phyloP scores from a whole-genome alignment of 2,113 vertebrate species.

The Phyllostomus hastatus region DNA sequence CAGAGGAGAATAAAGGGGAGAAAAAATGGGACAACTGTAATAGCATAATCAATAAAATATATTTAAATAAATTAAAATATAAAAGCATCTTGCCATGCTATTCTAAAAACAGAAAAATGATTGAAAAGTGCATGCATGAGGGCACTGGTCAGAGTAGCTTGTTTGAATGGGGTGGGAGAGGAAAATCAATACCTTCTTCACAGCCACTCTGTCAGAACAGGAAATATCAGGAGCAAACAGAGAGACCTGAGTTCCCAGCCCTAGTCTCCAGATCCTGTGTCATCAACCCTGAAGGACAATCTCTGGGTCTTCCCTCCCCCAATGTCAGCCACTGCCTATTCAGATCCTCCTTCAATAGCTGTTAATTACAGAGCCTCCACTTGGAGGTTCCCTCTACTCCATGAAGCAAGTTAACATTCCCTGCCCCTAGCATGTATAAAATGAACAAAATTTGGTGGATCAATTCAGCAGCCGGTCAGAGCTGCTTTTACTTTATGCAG shows the following conservation, averaged over 20 bases:
- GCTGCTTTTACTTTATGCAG: slow-evolving; percentile 40
- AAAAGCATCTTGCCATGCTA: too few relatives aligned
- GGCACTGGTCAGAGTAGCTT: not conserved
- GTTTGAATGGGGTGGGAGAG: not conserved
- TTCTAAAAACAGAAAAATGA: not conserved
- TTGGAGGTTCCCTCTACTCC: slow-evolving; percentile 28
- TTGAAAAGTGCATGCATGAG: not conserved
- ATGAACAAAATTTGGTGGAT: slow-evolving; percentile 39
- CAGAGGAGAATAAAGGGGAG: too few relatives aligned
- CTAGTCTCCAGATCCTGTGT: not conserved
- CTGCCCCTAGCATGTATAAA: not conserved
- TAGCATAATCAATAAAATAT: too few relatives aligned
- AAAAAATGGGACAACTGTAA: too few relatives aligned
- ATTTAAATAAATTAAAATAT: too few relatives aligned
- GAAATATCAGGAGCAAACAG: not conserved
- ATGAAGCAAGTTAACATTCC: slow-evolving; percentile 65
- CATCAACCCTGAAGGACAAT: not conserved
- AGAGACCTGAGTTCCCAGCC: not conserved
- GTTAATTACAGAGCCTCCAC: slow-evolving; percentile 55
- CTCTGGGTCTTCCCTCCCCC: not conserved
- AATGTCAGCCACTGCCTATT: not conserved
- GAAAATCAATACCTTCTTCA: not conserved
- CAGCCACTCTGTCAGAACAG: not conserved
- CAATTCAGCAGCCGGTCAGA: slow-evolving; percentile 29
- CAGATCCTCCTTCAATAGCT: not conserved